These are phyloP conservation scores for Gracilinanus agilis DNA, from an alignment of 2,113 vertebrate species.

Conservation along the genomic window DNA sequence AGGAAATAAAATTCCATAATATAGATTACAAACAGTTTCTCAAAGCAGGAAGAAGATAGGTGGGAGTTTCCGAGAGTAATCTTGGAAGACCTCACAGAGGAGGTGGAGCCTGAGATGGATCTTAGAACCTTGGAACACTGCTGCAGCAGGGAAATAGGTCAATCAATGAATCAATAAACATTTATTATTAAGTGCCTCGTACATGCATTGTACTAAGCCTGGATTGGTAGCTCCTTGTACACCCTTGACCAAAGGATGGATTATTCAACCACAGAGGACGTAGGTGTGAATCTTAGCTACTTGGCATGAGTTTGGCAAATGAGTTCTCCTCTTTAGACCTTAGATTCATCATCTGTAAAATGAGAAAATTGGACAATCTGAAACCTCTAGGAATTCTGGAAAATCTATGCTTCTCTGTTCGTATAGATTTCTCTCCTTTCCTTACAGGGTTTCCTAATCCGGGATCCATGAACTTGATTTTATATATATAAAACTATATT, in stretches of 20 bases:
- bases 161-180: not conserved
- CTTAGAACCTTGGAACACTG: too few species aligned
- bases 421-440: not conserved
- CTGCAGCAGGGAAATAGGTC: too few species aligned
- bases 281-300: not conserved
- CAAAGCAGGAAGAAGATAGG: too few species aligned
- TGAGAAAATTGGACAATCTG: not conserved
- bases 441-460: not conserved
- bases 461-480: not conserved
- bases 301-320: not conserved
- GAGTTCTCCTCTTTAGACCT: not conserved
- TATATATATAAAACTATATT: too few species aligned
- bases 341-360: not conserved
- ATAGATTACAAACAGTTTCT: not conserved
- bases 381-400: not conserved
- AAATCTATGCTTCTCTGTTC: not conserved
- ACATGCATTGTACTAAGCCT: not conserved
- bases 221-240: not conserved
- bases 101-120: too few species aligned
- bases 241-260: not conserved
- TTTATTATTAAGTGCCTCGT: not conserved
- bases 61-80: too few species aligned
- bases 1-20: not conserved
- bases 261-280: not conserved
- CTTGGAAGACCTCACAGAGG: too few species aligned